Evolutionary conservation across 2,113 vertebrate species (phyloP).

Genomic region (Prunella himalayana): DNA sequence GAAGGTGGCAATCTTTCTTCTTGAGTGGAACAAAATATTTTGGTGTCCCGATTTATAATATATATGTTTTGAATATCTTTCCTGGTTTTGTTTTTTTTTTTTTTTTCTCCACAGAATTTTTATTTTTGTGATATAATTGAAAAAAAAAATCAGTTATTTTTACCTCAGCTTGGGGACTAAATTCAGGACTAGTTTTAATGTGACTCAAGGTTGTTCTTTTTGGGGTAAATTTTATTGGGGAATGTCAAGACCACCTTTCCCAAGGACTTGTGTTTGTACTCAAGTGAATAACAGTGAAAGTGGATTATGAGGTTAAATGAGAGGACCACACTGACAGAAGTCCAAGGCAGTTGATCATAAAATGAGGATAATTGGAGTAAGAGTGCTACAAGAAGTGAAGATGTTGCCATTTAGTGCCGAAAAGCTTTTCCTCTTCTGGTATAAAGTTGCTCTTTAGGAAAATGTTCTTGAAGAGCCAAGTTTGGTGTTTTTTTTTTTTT

Average conservation of each 20-base stretch:
- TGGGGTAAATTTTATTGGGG: neutral
- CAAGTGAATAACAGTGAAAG: neutral
- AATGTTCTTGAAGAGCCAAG: accelerated
- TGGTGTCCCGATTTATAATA: neutral
- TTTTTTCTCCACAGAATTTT: neutral
- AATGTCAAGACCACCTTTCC: neutral
- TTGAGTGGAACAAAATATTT: neutral
- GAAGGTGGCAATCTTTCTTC: neutral
- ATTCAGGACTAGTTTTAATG: neutral
- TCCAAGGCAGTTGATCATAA: neutral
- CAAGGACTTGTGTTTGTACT: neutral
- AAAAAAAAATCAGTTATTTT: neutral
- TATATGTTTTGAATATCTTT: neutral
- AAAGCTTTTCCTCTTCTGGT: neutral
- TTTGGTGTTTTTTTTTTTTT: neutral
- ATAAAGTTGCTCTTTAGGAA: neutral
- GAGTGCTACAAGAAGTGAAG: neutral
- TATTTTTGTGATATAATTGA: neutral
- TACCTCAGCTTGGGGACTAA: neutral
- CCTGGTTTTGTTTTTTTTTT: too few relatives aligned
- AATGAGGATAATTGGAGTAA: neutral
- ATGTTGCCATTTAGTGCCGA: neutral
- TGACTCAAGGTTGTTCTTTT: neutral
- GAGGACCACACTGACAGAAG: neutral
- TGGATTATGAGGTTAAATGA: neutral